phyloP scores from a whole-genome alignment of 2,888 invertebrate genomes.

The Enchytraeus crypticus region DNA sequence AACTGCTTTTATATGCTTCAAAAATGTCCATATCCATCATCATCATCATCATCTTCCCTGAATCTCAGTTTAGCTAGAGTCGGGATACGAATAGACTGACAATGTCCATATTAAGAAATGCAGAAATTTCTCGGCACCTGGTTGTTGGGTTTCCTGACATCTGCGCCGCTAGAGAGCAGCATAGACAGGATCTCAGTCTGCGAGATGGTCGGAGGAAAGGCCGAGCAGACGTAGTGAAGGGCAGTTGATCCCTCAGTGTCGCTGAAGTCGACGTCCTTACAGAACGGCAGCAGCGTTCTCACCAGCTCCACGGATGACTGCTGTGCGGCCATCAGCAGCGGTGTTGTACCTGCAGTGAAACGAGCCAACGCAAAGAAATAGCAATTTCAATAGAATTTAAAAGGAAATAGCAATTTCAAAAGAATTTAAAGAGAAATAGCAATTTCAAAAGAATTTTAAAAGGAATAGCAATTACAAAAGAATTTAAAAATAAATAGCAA shows the following conservation, averaged over 20 bases:
- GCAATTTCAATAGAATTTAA: neutral
- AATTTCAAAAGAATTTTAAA: too few relatives aligned
- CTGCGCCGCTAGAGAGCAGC: constrained; percentile 6
- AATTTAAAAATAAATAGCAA: too few relatives aligned
- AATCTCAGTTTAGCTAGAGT: too few relatives aligned
- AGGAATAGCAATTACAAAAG: too few relatives aligned
- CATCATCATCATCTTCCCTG: too few relatives aligned
- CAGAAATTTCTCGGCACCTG: neutral
- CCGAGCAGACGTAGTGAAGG: constrained; percentile 26
- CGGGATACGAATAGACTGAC: too few relatives aligned
- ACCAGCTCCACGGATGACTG: constrained; percentile 25
- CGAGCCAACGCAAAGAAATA: neutral
- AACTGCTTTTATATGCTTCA: too few relatives aligned
- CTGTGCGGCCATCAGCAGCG: constrained; percentile 30
- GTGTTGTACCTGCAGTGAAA: constrained; percentile 25
- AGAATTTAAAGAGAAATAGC: too few relatives aligned
- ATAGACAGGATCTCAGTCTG: constrained; percentile 10
- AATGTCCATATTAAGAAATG: too few relatives aligned
- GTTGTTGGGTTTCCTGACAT: constrained; percentile 1
- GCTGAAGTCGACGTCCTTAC: constrained; percentile 24
- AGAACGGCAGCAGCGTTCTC: constrained; percentile 22
- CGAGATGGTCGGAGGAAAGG: neutral
- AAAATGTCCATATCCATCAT: too few relatives aligned
- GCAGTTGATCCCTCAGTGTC: constrained; percentile 28
- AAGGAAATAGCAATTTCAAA: neutral